A percentile compares a stretch with the other conserved stretches of the same genome.
Conservation (phyloP, 2,888 invertebrate species). For the Chrysolina americana region DNA sequence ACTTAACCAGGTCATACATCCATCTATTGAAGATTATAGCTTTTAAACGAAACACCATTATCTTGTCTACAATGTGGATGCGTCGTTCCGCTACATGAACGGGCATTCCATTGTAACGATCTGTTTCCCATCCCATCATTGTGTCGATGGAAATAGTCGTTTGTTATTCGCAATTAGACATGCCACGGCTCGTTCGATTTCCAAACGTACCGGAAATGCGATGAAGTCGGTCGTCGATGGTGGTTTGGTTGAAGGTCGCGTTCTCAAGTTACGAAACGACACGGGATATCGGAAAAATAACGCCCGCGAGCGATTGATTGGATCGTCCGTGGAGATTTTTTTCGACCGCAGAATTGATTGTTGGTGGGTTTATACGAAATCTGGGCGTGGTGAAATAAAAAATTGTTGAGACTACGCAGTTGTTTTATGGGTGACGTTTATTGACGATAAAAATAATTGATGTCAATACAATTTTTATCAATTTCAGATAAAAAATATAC, state of each 20-base stretch:
- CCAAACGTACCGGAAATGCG: constrained; percentile 26
- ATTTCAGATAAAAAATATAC: too few species aligned
- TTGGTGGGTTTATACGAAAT: too few species aligned
- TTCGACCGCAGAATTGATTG: too few species aligned
- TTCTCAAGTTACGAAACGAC: constrained; percentile 3
- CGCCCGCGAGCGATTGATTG: background rate
- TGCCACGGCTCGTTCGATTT: constrained; percentile 41
- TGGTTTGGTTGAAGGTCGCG: constrained; percentile 5
- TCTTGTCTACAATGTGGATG: constrained; percentile 37
- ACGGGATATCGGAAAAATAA: constrained; percentile 1
- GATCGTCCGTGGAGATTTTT: too few species aligned
- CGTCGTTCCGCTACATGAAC: constrained; percentile 35
- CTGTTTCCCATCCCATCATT: constrained; percentile 38
- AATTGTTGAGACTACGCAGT: too few species aligned
- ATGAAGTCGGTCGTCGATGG: background rate
- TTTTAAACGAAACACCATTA: constrained; percentile 35
- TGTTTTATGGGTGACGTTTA: too few species aligned
- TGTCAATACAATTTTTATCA: too few species aligned
- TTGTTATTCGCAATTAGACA: constrained; percentile 46
- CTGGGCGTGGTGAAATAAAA: too few species aligned
- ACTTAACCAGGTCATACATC: constrained; percentile 5
- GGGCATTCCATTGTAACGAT: constrained; percentile 36
- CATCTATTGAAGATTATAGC: constrained; percentile 13
- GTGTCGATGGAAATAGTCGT: constrained; percentile 38
- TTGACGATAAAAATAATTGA: too few species aligned